Base-by-base conservation (phyloP, 2,113 vertebrate genomes). In the Narcine bancroftii region DNA sequence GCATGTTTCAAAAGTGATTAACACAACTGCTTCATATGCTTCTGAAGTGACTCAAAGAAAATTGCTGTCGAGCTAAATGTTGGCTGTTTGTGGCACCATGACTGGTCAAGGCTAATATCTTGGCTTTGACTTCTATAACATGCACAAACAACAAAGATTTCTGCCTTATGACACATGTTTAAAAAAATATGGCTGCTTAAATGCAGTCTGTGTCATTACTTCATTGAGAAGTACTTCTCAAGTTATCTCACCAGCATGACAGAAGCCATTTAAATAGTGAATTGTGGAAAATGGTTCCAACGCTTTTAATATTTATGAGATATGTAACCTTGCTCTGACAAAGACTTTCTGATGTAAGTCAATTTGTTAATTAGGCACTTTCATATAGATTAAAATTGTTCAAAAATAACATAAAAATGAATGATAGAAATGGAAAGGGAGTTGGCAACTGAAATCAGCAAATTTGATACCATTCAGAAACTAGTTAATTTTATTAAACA, bases 371-470 rank as follows among this genome's bases (percentile, higher is more conserved):
- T 87, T 87, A 87, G 60, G 81, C 39, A 60, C 53, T 87, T 53
- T 87, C 81, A 60, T 87, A 53, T 87, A 63, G 81, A 87, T 87
- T 87, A 60, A 63, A 87, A 63, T 87, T 56, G n/a, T 36, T 87
- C 53, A 87, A 87, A 87, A 87, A 56, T 87, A 63, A 87, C 60
- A 87, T 87, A 87, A 87, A 87, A 87, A 60, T 87, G 81, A 60
- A 6, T 60, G 81, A 87, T 56, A 15, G 81, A 36, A 63, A 7
- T 87, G 81, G 53, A 60, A 60, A 36, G 33, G 56, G 53, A 7
- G 53, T 56, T 6, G 17, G 33, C 33, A 6, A 60, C 53, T 87
- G 81, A 60, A 56, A 60, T 85, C 81, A 85, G 50, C 50, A 56
- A 56, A 85, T 85, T n/a, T 85, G 81, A 36, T 19, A 10, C n/a